Evolutionary conservation across 2,888 invertebrate genomes (phyloP).

Genomic region (Macrosoma leucophasiata): DNA sequence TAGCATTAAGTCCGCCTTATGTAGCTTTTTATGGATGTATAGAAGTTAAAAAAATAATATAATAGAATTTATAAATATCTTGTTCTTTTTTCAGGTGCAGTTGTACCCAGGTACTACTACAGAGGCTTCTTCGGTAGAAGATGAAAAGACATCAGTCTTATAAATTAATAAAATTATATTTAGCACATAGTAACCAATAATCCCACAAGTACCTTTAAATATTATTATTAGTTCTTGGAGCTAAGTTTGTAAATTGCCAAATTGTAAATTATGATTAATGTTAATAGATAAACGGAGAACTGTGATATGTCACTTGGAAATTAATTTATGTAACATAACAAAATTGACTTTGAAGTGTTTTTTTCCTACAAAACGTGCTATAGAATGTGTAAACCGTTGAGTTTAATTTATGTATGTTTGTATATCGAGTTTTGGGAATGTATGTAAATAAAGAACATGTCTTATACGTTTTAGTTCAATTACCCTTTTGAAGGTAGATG

Average conservation of each 20-base stretch:
- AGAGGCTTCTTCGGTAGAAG: constrained; percentile 40
- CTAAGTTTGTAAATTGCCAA: constrained; percentile 15
- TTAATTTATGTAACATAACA: constrained; percentile 13
- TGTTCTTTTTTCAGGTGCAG: constrained; percentile 37
- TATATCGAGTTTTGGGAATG: constrained; percentile 14
- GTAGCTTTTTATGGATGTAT: no score
- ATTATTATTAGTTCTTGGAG: constrained; percentile 12
- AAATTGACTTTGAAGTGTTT: constrained; percentile 4
- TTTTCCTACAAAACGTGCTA: constrained; percentile 7
- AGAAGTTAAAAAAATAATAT: no score
- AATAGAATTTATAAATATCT: no score
- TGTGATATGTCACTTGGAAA: constrained; percentile 28
- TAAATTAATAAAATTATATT: constrained; percentile 13
- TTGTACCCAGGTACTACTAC: constrained; percentile 39
- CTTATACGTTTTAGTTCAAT: no score
- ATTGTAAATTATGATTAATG: constrained; percentile 15
- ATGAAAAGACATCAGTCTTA: constrained; percentile 27
- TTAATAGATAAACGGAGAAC: constrained; percentile 29
- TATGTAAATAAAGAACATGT: constrained; percentile 16
- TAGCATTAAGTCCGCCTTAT: no score
- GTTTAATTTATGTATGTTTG: constrained; percentile 15
- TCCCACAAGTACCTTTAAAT: constrained; percentile 23
- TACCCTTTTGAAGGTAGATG: no score
- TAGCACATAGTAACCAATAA: constrained; percentile 9
- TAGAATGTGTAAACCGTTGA: constrained; percentile 10